Evolutionary conservation across 2,888 invertebrate species (phyloP), one percentile per base, ranked within the genome.

Genomic region (Elegia similella): DNA sequence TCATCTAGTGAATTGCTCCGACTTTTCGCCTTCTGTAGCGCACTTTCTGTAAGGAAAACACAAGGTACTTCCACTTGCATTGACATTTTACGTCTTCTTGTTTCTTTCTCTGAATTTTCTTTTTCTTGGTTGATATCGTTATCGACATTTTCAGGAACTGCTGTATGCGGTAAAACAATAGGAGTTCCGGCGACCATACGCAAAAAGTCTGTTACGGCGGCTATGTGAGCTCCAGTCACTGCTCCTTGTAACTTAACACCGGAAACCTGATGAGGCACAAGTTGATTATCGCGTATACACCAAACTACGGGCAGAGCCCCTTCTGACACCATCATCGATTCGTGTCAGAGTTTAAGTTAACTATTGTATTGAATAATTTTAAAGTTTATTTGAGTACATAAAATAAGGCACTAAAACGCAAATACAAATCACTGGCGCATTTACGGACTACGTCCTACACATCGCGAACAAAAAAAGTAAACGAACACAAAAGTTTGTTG

Each of bases 261-360:
- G 60, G 94, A 94, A 67, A 94, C 89, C 80, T 94, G 94, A 64
- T 94, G 92, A 66, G 94, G 94, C 78, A 94, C 92, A 91, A 94
- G 93, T 80, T 93, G 93, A 85, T 94, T 93, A 88, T 94, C 93
- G 82, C 94, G 93, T 79, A 93, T 89, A 90, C 94, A 94, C 94
- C 94, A 94, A 80, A 94, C 94, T 71, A 94, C 94, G 84, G 92
- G 92, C 84, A 92, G 70, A 75, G 92, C 87, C 82, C 93, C 93
- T 80, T 93, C 92, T 65, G 94, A 93, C 81, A 94, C 93, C 94
- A 94, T 94, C 78, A 84, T 93, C 80, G 75, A 67, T 68, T 75
- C 67, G 70, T 73, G 67, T 71, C 67, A 75, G 67, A 38, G 46
- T 38, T 46, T 46, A 38, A 38, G 15, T 15, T 50, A 50, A 42